Percentiles rank a stretch among this genome's conserved stretches.
phyloP scores from a whole-genome alignment of 2,113 vertebrate genomes.

The Microcebus lehilahytsara region DNA sequence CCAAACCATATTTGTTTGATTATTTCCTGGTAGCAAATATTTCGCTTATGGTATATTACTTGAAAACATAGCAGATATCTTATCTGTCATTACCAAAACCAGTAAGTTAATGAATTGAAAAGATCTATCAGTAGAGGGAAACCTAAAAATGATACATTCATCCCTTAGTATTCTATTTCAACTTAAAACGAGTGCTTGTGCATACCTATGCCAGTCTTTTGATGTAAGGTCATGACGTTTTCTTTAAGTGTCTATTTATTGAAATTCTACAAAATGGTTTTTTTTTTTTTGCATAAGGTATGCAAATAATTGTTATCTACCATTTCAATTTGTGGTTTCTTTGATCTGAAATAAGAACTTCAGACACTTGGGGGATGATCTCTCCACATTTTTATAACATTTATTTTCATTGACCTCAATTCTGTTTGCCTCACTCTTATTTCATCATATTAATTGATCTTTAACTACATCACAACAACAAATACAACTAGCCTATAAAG shows the following conservation, averaged over 20 bases:
- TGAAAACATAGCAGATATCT: not conserved
- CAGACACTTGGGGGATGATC: not conserved
- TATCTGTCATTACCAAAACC: not conserved
- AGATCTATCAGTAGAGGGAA: not conserved
- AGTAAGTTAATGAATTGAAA: not conserved
- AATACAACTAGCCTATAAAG: not conserved
- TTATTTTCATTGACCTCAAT: slow-evolving; percentile 22
- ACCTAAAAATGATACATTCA: not conserved
- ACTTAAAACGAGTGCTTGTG: not conserved
- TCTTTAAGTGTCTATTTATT: slow-evolving; percentile 23
- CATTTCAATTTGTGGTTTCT: slow-evolving; percentile 37
- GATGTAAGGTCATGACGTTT: not conserved
- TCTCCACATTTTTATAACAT: not conserved
- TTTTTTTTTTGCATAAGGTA: not conserved
- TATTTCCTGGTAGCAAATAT: not conserved
- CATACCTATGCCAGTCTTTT: not conserved
- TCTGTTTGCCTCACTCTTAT: not conserved
- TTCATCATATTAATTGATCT: slow-evolving; percentile 21
- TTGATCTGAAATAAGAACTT: slow-evolving; percentile 26
- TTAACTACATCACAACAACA: slow-evolving; percentile 34
- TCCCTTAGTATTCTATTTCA: not conserved
- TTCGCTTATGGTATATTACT: not conserved
- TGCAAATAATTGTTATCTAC: not conserved
- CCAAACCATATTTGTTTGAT: not conserved
- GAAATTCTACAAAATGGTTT: not conserved